These are phyloP conservation scores for Rhynchophorus ferrugineus DNA, from an alignment of 1,140 invertebrate species.

Conservation along the genomic window DNA sequence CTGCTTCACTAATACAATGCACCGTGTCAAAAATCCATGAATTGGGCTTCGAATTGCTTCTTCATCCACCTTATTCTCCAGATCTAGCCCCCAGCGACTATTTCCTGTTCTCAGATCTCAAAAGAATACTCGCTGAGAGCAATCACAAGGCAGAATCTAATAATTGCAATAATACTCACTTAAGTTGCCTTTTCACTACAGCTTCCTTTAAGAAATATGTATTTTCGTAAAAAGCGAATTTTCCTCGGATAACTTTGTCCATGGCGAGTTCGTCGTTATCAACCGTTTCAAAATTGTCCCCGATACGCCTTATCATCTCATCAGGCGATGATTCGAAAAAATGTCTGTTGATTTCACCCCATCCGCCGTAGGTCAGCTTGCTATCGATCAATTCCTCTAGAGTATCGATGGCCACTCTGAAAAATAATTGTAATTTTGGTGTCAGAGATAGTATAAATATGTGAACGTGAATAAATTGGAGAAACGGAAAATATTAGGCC, in stretches of 20 bases:
- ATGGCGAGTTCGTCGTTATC: constrained; percentile 51
- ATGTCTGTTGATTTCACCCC: constrained; percentile 57
- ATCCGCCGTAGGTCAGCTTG: constrained; percentile 56
- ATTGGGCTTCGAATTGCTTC: no score
- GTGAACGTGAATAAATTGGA: no score
- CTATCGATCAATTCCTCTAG: constrained; percentile 57
- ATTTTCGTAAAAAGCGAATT: constrained; percentile 74
- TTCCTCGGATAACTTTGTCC: constrained; percentile 55
- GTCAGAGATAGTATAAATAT: no score
- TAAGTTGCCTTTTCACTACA: constrained; percentile 48
- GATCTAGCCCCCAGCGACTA: no score
- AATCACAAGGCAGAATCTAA: no score
- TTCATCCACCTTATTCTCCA: no score
- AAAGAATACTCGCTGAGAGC: no score
- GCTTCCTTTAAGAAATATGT: constrained; percentile 60
- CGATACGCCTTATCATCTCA: constrained; percentile 54
- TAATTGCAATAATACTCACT: constrained; percentile 14
- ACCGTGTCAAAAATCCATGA: no score
- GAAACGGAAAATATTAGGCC: no score
- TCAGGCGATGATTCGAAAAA: constrained; percentile 64
- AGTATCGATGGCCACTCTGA: constrained; percentile 67
- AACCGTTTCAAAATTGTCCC: constrained; percentile 55
- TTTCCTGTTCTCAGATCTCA: no score
- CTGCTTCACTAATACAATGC: no score
- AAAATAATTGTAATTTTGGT: constrained; percentile 7